Evolutionary conservation across 2,113 vertebrate species (phyloP).

Genomic region (Phycodurus eques): DNA sequence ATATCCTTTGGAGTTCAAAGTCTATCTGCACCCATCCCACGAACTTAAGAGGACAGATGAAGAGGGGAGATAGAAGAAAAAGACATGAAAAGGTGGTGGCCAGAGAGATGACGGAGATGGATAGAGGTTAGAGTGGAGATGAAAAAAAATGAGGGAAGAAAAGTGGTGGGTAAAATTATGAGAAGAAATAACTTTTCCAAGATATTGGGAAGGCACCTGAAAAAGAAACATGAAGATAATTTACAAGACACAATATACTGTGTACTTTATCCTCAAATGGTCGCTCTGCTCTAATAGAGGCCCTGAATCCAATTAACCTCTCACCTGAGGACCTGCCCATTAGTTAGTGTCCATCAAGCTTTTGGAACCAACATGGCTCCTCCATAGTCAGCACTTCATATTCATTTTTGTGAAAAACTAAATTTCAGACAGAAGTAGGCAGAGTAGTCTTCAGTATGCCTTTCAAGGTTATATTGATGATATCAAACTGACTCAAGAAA

Average conservation of each 20-base stretch:
- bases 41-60: slow-evolving; percentile 46
- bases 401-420: no score
- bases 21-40: slow-evolving; percentile 47
- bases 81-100: slow-evolving; percentile 22
- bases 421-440: no score
- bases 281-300: neutral
- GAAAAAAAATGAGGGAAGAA: slow-evolving; percentile 9
- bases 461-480: no score
- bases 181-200: neutral
- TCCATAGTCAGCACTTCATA: no score
- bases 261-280: neutral
- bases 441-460: no score
- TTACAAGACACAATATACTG: neutral
- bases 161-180: neutral
- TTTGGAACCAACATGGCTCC: no score
- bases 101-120: slow-evolving; percentile 9
- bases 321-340: neutral
- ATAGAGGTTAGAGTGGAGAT: slow-evolving; percentile 18
- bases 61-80: slow-evolving; percentile 38
- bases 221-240: neutral
- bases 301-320: neutral
- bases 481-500: no score
- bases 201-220: slow-evolving; percentile 1
- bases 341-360: no score
- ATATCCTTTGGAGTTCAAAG: slow-evolving; percentile 61